Conservation (phyloP, 2,888 invertebrate species). For the Drosophila suboccidentalis region DNA sequence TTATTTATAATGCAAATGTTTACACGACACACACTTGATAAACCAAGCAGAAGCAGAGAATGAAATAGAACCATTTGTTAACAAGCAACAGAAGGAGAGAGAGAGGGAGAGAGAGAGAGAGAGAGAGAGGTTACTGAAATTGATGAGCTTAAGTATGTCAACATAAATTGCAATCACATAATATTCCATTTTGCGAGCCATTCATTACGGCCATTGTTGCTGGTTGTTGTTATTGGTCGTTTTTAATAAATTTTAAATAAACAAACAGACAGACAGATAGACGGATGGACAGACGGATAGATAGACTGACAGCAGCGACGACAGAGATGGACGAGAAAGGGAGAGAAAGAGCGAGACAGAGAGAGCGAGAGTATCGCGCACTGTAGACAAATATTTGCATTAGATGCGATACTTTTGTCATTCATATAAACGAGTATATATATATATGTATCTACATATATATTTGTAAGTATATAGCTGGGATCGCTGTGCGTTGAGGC, state of each 20-base stretch:
- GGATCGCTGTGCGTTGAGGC: slow-evolving; percentile 9
- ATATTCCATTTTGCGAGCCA: slow-evolving; percentile 57
- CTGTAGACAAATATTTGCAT: slow-evolving; percentile 76
- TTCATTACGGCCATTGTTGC: slow-evolving; percentile 44
- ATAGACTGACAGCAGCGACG: slow-evolving; percentile 2
- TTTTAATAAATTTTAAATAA: slow-evolving; percentile 81
- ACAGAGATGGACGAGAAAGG: background rate
- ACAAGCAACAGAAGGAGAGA: slow-evolving; percentile 14
- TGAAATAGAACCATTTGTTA: slow-evolving; percentile 17
- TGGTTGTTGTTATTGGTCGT: slow-evolving; percentile 41
- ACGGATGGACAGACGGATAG: slow-evolving; percentile 18
- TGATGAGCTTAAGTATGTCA: slow-evolving; percentile 81
- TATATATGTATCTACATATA: background rate
- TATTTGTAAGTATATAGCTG: slow-evolving; percentile 7
- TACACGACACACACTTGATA: slow-evolving; percentile 53
- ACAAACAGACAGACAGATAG: slow-evolving; percentile 42
- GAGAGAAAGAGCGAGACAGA: background rate
- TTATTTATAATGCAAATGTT: slow-evolving; percentile 76
- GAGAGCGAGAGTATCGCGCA: slow-evolving; percentile 20
- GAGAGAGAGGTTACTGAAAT: slow-evolving; percentile 44
- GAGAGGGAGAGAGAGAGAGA: background rate
- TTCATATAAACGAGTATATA: slow-evolving; percentile 2
- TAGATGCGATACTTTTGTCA: slow-evolving; percentile 67
- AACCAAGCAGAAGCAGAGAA: slow-evolving; percentile 21
- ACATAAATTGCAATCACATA: slow-evolving; percentile 78